Percentiles rank a stretch among this genome's conserved stretches.
Conservation (phyloP, 2,113 vertebrate genomes). For the Campylorhamphus procurvoides region DNA sequence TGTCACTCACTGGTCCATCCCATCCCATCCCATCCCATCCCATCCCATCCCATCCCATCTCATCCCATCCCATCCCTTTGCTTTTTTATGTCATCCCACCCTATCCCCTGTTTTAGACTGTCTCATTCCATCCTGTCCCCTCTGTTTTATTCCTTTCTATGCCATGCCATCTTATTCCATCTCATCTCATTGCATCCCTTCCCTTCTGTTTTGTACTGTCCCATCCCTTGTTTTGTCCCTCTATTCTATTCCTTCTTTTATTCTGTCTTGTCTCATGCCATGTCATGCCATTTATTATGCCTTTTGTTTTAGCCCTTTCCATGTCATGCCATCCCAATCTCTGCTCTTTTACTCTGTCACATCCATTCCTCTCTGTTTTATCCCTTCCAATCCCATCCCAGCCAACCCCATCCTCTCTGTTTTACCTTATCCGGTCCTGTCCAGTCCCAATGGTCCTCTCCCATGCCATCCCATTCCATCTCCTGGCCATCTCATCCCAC, state of each 20-base stretch:
- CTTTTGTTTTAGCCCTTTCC: background rate
- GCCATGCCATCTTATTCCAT: background rate
- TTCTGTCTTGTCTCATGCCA: background rate
- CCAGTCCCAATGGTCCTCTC: rapidly evolving
- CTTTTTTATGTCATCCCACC: background rate
- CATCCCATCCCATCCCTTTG: no score
- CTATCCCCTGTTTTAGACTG: background rate
- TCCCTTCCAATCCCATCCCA: background rate
- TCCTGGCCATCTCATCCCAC: background rate
- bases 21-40: background rate
- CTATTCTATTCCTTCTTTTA: background rate
- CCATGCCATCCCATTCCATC: background rate
- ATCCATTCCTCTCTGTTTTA: background rate
- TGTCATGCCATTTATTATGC: background rate
- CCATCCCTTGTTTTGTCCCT: background rate
- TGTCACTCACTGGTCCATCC: background rate
- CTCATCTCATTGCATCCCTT: background rate
- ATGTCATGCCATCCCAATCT: background rate
- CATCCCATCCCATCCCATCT: no score
- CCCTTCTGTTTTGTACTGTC: no score
- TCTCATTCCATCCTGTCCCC: background rate
- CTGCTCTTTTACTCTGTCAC: no score
- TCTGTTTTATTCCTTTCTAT: background rate
- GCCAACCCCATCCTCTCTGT: background rate
- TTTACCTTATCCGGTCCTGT: background rate